Evolutionary conservation across 2,797 vertebrate genomes (phyloP).

Genomic region (Silurus aristotelis): DNA sequence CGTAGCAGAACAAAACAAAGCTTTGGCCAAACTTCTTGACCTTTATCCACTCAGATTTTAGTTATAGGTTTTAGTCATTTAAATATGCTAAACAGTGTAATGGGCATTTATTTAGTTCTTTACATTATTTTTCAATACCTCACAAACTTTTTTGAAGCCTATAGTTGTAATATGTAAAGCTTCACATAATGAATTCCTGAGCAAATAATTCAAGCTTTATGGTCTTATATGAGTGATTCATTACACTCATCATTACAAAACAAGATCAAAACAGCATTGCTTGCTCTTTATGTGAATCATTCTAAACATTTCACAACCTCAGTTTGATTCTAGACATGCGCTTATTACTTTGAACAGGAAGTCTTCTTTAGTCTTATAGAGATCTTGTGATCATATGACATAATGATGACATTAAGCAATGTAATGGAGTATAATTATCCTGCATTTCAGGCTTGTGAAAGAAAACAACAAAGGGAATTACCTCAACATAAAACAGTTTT

Average conservation of each 20-base stretch:
- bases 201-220: slow-evolving; percentile 19
- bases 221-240: background rate
- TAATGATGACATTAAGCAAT: background rate
- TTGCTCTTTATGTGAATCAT: background rate
- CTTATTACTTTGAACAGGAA: background rate
- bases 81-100: background rate
- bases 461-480: background rate
- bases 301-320: background rate
- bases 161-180: background rate
- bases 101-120: background rate
- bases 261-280: background rate
- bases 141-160: background rate
- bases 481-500: too few relatives aligned
- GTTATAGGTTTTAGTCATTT: background rate
- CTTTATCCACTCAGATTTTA: background rate
- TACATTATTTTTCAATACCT: background rate
- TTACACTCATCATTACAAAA: background rate
- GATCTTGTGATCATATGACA: background rate
- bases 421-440: background rate
- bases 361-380: background rate
- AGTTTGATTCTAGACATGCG: background rate
- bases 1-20: background rate
- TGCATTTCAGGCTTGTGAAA: background rate
- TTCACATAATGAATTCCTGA: background rate
- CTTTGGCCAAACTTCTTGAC: background rate